A percentile compares a stretch with the other conserved stretches of the same genome.
Evolutionary conservation across 2,797 vertebrate species (phyloP).

Genomic region (Chelon auratus): DNA sequence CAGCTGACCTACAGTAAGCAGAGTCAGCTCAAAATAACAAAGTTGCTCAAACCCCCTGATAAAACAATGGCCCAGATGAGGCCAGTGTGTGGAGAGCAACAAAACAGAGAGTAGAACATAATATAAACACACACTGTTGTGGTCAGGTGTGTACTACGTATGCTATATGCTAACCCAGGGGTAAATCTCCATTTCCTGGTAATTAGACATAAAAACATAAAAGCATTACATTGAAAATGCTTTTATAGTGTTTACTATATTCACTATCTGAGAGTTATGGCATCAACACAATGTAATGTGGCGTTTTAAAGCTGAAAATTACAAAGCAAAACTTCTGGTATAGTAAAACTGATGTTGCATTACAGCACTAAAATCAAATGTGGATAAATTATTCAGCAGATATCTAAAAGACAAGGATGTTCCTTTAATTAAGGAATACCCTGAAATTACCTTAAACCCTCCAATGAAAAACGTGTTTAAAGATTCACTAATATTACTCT

Average conservation of each 20-base stretch:
- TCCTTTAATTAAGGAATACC: constrained; percentile 21
- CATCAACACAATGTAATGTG: no score
- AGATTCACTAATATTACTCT: constrained; percentile 9
- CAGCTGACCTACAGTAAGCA: constrained; percentile 67
- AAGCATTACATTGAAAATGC: no score
- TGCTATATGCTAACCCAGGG: background rate
- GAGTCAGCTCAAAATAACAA: constrained; percentile 77
- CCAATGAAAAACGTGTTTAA: constrained; percentile 17
- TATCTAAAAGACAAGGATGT: constrained; percentile 8
- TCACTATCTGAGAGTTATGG: no score
- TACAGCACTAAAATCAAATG: background rate
- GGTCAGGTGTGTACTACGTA: background rate
- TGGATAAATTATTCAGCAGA: background rate
- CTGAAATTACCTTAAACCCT: constrained; percentile 33
- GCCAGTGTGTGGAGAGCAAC: constrained; percentile 35
- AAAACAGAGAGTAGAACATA: constrained; percentile 28
- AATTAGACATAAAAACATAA: no score
- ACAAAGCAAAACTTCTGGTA: no score
- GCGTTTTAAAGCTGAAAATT: no score
- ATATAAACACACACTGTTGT: constrained; percentile 4
- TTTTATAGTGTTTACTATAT: no score
- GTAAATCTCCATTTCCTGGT: background rate
- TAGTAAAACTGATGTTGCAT: no score
- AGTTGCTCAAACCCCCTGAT: constrained; percentile 66
- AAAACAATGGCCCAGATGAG: constrained; percentile 73